Conservation (phyloP, 2,113 vertebrate species). For the Poeciliopsis occidentalis region DNA sequence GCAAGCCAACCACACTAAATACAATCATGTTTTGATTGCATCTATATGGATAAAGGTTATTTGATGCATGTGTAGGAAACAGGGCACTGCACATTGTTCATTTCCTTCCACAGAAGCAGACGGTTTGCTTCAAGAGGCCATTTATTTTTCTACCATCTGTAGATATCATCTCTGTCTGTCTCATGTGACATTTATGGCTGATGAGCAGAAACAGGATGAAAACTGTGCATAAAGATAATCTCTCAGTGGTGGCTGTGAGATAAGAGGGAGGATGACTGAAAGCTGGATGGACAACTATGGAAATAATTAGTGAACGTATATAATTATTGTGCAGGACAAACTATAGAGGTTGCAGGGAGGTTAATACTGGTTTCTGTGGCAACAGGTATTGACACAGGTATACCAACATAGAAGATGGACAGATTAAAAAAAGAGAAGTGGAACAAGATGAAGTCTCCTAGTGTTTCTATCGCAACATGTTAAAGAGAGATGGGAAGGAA, state of each 20-base stretch:
- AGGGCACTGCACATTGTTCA: conserved; percentile 42
- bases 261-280: conserved; percentile 31
- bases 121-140: conserved; percentile 19
- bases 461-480: conserved; percentile 53
- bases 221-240: conserved; percentile 40
- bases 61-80: conserved; percentile 14
- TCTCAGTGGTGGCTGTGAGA: conserved; percentile 37
- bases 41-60: conserved; percentile 1
- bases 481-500: background rate
- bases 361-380: background rate
- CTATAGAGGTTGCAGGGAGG: too few relatives aligned
- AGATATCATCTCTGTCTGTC: conserved; percentile 8
- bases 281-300: background rate
- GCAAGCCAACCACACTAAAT: background rate
- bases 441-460: conserved; percentile 13
- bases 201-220: conserved; percentile 36
- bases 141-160: conserved; percentile 16
- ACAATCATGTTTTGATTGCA: background rate
- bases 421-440: conserved; percentile 13
- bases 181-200: conserved; percentile 38
- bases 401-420: background rate
- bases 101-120: conserved; percentile 6
- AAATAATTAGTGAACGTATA: background rate
- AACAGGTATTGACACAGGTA: conserved; percentile 20
- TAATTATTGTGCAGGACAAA: background rate